Percentiles rank a stretch among this genome's conserved stretches.
phyloP scores from a whole-genome alignment of 1,140 invertebrate species.

The Drosophila serrata region DNA sequence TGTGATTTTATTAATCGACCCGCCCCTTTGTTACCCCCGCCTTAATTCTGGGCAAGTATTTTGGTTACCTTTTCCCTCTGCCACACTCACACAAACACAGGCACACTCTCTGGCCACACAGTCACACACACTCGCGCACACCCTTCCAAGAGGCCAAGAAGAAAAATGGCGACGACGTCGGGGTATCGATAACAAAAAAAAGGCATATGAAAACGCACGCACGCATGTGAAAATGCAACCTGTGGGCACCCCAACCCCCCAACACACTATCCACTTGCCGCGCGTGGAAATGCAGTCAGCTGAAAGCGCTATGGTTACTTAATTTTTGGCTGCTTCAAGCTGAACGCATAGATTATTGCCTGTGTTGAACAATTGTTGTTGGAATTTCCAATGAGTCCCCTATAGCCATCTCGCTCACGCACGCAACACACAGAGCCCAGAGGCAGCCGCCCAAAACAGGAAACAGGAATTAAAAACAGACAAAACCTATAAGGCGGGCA shows the following conservation, averaged over 20 bases:
- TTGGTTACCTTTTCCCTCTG: constrained; percentile 76
- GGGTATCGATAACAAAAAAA: constrained; percentile 73
- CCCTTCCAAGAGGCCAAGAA: constrained; percentile 63
- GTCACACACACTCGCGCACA: constrained; percentile 31
- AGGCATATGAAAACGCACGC: constrained; percentile 57
- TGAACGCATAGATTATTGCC: constrained; percentile 39
- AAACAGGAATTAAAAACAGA: background rate
- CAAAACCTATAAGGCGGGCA: no score
- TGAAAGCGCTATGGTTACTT: constrained; percentile 22
- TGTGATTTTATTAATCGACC: constrained; percentile 54
- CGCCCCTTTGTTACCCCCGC: constrained; percentile 41
- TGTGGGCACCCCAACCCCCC: constrained; percentile 45
- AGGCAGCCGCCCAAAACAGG: constrained; percentile 51
- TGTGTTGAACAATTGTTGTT: constrained; percentile 73
- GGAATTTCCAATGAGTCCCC: constrained; percentile 68
- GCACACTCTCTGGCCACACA: constrained; percentile 20
- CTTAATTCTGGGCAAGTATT: constrained; percentile 62
- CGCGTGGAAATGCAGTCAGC: constrained; percentile 45
- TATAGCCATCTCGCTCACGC: constrained; percentile 65
- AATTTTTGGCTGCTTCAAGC: constrained; percentile 15
- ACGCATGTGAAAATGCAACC: constrained; percentile 66
- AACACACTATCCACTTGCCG: background rate
- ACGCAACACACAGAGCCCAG: constrained; percentile 25
- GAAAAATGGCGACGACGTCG: constrained; percentile 75
- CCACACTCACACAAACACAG: constrained; percentile 32